Percentiles rank a stretch among this genome's conserved stretches.
These are phyloP conservation scores for Hucho hucho DNA, from an alignment of 2,113 vertebrate species.

Conservation along the genomic window DNA sequence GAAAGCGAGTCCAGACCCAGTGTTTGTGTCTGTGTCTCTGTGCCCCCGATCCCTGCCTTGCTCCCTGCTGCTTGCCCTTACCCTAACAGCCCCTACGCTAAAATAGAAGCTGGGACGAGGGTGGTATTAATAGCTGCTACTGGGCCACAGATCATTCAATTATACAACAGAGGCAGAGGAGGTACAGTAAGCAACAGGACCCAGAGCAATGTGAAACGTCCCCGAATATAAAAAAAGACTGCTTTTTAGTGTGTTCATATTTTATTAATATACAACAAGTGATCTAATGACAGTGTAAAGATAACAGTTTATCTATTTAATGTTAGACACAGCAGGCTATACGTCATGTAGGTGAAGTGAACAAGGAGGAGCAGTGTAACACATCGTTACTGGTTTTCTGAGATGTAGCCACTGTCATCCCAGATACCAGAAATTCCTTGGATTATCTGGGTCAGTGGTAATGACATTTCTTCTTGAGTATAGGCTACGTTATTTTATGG, in stretches of 20 bases:
- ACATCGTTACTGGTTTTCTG: too few species aligned
- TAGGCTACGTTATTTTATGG: too few species aligned
- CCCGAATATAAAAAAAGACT: background rate
- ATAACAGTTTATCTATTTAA: background rate
- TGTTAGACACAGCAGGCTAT: too few species aligned
- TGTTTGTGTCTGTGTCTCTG: slow-evolving; percentile 2
- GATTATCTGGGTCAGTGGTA: too few species aligned
- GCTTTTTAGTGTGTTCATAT: background rate
- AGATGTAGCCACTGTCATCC: too few species aligned
- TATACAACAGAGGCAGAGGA: slow-evolving; percentile 16
- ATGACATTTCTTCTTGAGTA: too few species aligned
- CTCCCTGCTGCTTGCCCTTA: slow-evolving; percentile 9
- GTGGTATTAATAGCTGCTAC: slow-evolving; percentile 57
- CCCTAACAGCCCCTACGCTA: slow-evolving; percentile 25
- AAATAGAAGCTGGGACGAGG: slow-evolving; percentile 58
- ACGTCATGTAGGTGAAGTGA: too few species aligned
- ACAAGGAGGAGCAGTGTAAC: too few species aligned
- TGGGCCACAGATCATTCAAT: slow-evolving; percentile 55
- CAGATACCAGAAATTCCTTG: too few species aligned
- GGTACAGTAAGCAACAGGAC: background rate
- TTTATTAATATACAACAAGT: background rate
- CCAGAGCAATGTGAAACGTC: background rate
- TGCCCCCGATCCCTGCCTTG: slow-evolving; percentile 2
- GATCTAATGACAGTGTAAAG: background rate
- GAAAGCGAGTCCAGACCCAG: too few species aligned